phyloP scores from a whole-genome alignment of 2,113 vertebrate genomes.

The Catharus fuscescens region DNA sequence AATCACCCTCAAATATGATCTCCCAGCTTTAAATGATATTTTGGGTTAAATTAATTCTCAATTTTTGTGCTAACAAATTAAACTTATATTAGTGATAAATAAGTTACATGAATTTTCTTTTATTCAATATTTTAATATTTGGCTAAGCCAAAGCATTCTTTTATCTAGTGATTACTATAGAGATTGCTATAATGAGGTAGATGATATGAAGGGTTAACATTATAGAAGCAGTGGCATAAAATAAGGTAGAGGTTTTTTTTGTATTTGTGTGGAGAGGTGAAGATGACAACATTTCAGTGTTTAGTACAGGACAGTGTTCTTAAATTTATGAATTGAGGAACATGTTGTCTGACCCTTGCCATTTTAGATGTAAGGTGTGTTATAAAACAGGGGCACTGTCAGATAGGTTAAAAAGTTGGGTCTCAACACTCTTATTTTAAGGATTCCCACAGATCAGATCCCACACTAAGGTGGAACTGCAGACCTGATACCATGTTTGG shows the following conservation, averaged over 20 bases:
- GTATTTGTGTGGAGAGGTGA: background rate
- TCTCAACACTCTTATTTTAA: no score
- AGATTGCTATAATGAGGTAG: background rate
- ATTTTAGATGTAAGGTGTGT: background rate
- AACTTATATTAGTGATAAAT: background rate
- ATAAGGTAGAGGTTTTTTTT: background rate
- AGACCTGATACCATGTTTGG: background rate
- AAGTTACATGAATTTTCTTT: background rate
- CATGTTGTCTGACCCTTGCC: background rate
- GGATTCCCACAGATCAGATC: background rate
- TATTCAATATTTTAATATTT: background rate
- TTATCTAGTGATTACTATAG: background rate
- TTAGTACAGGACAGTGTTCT: background rate
- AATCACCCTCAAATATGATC: background rate
- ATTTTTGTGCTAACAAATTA: background rate
- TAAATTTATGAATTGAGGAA: background rate
- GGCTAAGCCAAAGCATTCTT: background rate
- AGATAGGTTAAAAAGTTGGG: background rate
- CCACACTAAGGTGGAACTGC: background rate
- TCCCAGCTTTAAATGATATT: background rate
- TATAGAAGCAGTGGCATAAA: fast-evolving
- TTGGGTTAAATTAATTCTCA: background rate
- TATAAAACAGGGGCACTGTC: background rate
- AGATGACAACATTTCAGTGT: background rate
- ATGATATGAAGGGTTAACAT: background rate